Conservation (phyloP, 64 coral and sea anemone species). For the Porites lutea region DNA sequence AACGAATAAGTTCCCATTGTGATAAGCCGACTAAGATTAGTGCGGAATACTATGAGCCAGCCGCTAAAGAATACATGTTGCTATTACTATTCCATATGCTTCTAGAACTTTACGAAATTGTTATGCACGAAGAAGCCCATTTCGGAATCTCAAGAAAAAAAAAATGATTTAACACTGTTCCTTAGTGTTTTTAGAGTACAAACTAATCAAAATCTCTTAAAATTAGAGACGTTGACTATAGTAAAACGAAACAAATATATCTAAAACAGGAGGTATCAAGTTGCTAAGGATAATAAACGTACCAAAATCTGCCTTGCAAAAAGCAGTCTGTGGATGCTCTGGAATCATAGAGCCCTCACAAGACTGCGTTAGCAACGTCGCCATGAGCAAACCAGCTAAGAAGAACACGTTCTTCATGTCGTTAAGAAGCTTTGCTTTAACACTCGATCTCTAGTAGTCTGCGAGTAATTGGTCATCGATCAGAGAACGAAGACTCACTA, state of each 20-base stretch:
- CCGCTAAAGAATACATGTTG: not conserved
- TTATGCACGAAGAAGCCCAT: no score
- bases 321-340: constrained; percentile 14
- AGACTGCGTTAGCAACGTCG: not conserved
- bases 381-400: not conserved
- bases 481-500: not conserved
- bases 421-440: not conserved
- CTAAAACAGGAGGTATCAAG: no score
- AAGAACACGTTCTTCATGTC: not conserved
- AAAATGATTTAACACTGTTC: no score
- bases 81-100: not conserved
- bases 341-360: not conserved
- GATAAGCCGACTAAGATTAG: not conserved
- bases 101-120: not conserved
- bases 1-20: not conserved
- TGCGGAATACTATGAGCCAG: not conserved
- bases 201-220: no score
- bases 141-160: no score
- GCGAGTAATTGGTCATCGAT: not conserved
- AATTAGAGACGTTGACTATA: no score
- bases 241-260: no score
- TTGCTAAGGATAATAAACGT: not conserved
- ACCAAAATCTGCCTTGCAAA: constrained; percentile 39
- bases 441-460: not conserved
- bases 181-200: no score